These are phyloP conservation scores for Onthophagus sagittarius DNA, from an alignment of 2,888 invertebrate genomes.

Conservation along the genomic window DNA sequence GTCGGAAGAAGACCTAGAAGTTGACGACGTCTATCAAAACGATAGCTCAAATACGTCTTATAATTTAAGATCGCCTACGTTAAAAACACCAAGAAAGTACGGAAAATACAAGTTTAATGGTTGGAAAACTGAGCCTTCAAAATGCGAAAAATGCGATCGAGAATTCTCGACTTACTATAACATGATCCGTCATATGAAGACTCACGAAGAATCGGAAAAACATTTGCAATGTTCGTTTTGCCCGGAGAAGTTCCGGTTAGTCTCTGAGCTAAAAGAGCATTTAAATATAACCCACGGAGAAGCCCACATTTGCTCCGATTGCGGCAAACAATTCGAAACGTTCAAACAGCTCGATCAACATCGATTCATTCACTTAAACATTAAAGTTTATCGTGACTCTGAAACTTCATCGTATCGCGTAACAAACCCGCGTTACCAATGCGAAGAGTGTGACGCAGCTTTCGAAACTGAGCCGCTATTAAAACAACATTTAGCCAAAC, in stretches of 20 bases:
- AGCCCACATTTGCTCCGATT: constrained; percentile 59
- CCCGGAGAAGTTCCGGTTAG: constrained; percentile 54
- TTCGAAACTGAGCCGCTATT: constrained; percentile 52
- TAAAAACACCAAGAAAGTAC: constrained; percentile 13
- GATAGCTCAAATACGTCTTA: constrained; percentile 16
- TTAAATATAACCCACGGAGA: constrained; percentile 40
- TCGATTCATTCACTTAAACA: constrained; percentile 61
- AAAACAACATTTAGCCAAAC: constrained; percentile 38
- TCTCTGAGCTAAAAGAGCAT: constrained; percentile 57
- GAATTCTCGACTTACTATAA: constrained; percentile 56
- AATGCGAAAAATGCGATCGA: constrained; percentile 56
- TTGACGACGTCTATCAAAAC: background rate
- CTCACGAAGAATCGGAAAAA: constrained; percentile 51
- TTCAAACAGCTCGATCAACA: constrained; percentile 62
- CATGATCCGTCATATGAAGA: constrained; percentile 57
- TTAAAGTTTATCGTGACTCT: constrained; percentile 64
- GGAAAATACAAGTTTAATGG: constrained; percentile 14
- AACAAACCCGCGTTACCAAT: constrained; percentile 26
- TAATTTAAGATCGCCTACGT: constrained; percentile 15
- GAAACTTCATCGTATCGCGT: constrained; percentile 57
- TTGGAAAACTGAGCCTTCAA: constrained; percentile 31
- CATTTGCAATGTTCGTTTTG: constrained; percentile 60
- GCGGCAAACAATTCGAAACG: constrained; percentile 59
- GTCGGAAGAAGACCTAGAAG: background rate
- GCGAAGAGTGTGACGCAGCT: constrained; percentile 53